A percentile compares a stretch with the other conserved stretches of the same genome.
Conservation (phyloP, 2,113 vertebrate genomes). For the Pollimyrus isidori region DNA sequence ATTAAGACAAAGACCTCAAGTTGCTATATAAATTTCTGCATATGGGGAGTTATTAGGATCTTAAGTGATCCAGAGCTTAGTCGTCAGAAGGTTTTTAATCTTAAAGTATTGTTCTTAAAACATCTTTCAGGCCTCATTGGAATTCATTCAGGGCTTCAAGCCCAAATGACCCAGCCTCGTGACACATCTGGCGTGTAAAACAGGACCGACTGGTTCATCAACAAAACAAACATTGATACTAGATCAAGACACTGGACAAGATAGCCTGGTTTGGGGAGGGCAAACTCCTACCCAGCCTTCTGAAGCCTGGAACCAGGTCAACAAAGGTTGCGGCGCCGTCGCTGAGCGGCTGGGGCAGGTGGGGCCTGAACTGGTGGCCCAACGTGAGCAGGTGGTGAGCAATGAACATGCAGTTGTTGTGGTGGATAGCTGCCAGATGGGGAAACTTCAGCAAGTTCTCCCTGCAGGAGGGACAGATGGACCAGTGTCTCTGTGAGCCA, state of each 20-base stretch:
- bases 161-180: not conserved
- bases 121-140: not conserved
- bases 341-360: constrained; percentile 61
- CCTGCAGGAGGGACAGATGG: constrained; percentile 45
- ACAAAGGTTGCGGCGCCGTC: constrained; percentile 79
- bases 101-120: not conserved
- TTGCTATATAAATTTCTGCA: not conserved
- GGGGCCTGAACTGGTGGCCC: constrained; percentile 80
- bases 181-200: not conserved
- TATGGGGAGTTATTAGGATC: not conserved
- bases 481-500: not conserved
- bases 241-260: not conserved
- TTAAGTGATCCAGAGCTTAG: not conserved
- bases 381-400: constrained; percentile 89
- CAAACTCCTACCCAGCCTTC: constrained; percentile 74
- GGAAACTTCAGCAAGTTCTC: constrained; percentile 92
- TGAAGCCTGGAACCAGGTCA: constrained; percentile 84
- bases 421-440: constrained; percentile 90
- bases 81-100: not conserved
- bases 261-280: too few species aligned
- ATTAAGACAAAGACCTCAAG: not conserved
- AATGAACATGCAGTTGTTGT: constrained; percentile 98
- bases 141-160: not conserved
- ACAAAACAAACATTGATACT: not conserved
- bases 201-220: not conserved